These are phyloP conservation scores for Trissolcus brochymenae DNA, from an alignment of 2,888 invertebrate genomes.

Conservation along the genomic window DNA sequence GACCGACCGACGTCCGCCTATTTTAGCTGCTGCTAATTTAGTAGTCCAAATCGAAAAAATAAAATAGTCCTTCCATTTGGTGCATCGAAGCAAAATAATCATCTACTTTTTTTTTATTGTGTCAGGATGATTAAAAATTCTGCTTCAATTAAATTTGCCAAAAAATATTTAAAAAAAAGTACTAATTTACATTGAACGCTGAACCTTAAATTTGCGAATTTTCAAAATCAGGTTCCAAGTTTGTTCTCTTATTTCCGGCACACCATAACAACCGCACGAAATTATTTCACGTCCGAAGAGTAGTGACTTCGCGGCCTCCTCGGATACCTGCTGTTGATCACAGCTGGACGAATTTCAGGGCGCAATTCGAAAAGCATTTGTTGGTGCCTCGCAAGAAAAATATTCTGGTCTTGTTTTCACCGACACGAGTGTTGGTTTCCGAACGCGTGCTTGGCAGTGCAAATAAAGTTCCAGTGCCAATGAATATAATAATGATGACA, in stretches of 20 bases:
- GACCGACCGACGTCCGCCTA: slow-evolving; percentile 2
- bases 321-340: slow-evolving; percentile 7
- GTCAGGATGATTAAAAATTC: neutral
- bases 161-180: too few species aligned
- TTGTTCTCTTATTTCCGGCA: neutral
- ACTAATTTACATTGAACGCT: too few species aligned
- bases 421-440: neutral
- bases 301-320: neutral
- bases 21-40: neutral
- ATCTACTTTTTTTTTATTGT: neutral
- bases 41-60: neutral
- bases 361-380: neutral
- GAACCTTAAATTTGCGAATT: neutral
- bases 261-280: neutral
- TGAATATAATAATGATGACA: too few species aligned
- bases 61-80: neutral
- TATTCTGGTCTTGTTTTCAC: neutral
- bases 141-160: too few species aligned
- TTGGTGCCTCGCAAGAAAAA: neutral
- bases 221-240: neutral
- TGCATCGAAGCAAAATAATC: neutral
- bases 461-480: too few species aligned
- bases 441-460: neutral
- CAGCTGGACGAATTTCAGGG: neutral
- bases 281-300: neutral